Percentiles rank a stretch among this genome's conserved stretches.
phyloP scores from a whole-genome alignment of 2,797 vertebrate species.

The Eulemur mongoz region DNA sequence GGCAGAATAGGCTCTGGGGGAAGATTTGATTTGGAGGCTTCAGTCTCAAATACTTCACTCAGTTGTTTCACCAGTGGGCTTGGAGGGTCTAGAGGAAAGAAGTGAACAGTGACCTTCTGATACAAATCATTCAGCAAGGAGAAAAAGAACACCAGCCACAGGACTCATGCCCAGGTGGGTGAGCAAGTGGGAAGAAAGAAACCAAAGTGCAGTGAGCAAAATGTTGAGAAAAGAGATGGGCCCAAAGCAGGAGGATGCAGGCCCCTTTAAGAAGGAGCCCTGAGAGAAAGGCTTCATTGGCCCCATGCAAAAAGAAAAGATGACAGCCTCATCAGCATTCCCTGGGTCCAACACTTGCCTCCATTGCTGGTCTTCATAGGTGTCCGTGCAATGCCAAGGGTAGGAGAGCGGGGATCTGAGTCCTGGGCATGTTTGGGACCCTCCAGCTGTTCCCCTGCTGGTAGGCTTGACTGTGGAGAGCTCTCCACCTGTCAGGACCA shows the following conservation, averaged over 20 bases:
- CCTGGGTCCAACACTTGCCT: conserved; percentile 69
- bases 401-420: conserved; percentile 85
- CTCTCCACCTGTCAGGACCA: conserved; percentile 80
- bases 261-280: background rate
- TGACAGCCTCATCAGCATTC: background rate
- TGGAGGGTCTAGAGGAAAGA: conserved; percentile 74
- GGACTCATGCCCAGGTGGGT: background rate
- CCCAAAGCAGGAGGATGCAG: background rate
- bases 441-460: background rate
- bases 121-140: background rate
- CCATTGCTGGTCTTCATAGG: conserved; percentile 78
- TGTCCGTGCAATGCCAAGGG: conserved; percentile 84
- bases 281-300: background rate
- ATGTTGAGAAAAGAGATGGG: background rate
- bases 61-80: conserved; percentile 82
- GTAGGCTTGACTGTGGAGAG: conserved; percentile 67
- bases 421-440: background rate
- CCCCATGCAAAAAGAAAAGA: background rate
- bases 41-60: conserved; percentile 73
- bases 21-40: background rate
- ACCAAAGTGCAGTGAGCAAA: background rate
- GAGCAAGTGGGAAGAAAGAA: background rate
- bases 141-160: background rate
- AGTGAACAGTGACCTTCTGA: background rate
- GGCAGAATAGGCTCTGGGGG: background rate